Base-by-base conservation (phyloP, 2,888 invertebrate genomes). In the Nezara viridula region DNA sequence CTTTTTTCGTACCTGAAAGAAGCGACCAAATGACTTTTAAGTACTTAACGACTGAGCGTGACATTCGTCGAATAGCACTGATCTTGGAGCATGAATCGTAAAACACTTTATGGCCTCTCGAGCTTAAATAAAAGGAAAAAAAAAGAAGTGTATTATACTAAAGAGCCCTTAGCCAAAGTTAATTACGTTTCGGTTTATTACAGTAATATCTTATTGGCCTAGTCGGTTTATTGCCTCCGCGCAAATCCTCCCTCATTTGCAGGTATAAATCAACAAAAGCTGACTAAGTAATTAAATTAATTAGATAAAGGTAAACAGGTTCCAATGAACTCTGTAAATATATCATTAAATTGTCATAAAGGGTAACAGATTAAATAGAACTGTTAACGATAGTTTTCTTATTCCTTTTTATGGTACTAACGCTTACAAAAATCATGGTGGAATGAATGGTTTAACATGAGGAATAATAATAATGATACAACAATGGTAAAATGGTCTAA, bases 111-210 rank as follows among this genome's bases (percentile, higher is more conserved):
- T 73, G 66, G 66, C 66, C 24, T 37, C 66, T 19, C 10, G 37
- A 19, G 7, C 66, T 73, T 37, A 37, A 73, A 73, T 37, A 73
- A 37, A 37, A 16, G 27, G 14, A 60, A 73, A n/a, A 55, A 37
- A 32, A 19, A 6, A 73, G 19, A 37, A 73, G 32, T 37, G 2
- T 73, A 73, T 37, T 73, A 73, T 37, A 73, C 37, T 73, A 19
- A 73, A 73, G 66, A 37, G 32, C 32, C 21, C 37, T 37, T 37
- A 37, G 37, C 66, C 37, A 19, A 37, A 37, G 66, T 73, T 60
- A 73, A 73, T 73, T 73, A 73, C 66, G 32, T 73, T 73, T 37
- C 37, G 32, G 66, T 73, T 73, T 73, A 73, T 32, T 73, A 24
- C 32, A 37, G 66, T 73, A 37, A 73, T 73, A 37, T 73, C 66